Evolutionary conservation across 1,140 invertebrate species (phyloP).

Genomic region (Sycophaga agraensis): DNA sequence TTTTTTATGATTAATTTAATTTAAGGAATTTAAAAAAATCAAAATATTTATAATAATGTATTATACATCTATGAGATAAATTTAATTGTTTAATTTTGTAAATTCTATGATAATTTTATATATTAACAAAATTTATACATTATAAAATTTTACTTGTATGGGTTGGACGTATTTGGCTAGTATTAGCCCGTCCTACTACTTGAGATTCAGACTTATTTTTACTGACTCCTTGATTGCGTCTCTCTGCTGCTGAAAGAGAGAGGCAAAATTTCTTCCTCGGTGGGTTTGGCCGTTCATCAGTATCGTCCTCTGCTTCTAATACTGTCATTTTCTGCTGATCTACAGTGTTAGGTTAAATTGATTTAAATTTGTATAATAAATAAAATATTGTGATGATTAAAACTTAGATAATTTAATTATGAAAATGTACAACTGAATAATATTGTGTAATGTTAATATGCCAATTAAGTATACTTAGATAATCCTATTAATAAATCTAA

Average conservation of each 20-base stretch:
- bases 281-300: conserved; percentile 54
- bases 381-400: too few species aligned
- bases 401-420: too few species aligned
- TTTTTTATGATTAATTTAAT: background rate
- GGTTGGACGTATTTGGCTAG: conserved; percentile 36
- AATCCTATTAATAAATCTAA: too few species aligned
- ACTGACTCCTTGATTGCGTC: conserved; percentile 41
- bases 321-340: conserved; percentile 59
- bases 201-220: conserved; percentile 42
- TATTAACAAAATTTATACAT: background rate
- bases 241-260: conserved; percentile 42
- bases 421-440: too few species aligned
- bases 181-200: conserved; percentile 20
- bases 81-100: background rate
- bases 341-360: conserved; percentile 32
- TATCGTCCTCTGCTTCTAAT: conserved; percentile 57
- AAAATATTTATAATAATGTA: background rate
- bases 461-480: too few species aligned
- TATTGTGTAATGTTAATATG: too few species aligned
- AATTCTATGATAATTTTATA: background rate
- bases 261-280: conserved; percentile 56
- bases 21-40: background rate
- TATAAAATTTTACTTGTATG: conserved; percentile 31
- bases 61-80: background rate
- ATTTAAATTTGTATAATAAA: too few species aligned